Conservation (phyloP, 2,113 vertebrate genomes). For the Chionis minor region DNA sequence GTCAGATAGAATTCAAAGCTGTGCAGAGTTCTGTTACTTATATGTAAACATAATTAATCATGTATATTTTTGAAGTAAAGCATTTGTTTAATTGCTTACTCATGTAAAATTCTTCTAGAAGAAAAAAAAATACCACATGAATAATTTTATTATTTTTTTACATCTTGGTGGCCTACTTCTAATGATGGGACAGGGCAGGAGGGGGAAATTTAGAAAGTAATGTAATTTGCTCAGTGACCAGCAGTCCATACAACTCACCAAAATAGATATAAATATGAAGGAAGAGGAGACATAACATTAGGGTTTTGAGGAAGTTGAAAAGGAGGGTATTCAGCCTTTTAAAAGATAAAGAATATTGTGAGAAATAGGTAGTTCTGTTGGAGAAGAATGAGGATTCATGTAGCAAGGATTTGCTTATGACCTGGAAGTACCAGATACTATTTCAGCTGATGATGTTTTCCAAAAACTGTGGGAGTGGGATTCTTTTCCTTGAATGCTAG, state of each 20-base stretch:
- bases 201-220: neutral
- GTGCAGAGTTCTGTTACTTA: neutral
- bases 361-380: neutral
- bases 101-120: neutral
- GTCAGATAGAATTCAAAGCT: neutral
- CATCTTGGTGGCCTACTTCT: neutral
- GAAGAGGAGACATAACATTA: neutral
- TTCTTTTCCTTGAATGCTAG: neutral
- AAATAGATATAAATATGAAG: neutral
- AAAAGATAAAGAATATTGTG: neutral
- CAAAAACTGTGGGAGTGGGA: neutral
- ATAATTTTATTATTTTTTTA: neutral
- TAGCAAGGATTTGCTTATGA: neutral
- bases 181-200: neutral
- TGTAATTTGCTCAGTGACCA: neutral
- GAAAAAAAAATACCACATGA: neutral
- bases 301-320: neutral
- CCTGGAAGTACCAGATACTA: neutral
- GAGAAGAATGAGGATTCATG: neutral
- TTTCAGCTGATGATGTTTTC: neutral
- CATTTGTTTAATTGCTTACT: neutral
- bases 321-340: neutral
- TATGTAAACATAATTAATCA: neutral
- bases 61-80: neutral
- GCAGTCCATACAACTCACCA: neutral